Percentiles rank a stretch among this genome's conserved stretches.
Evolutionary conservation across 2,113 vertebrate species (phyloP).

Genomic region (Herpetotheres cachinnans): DNA sequence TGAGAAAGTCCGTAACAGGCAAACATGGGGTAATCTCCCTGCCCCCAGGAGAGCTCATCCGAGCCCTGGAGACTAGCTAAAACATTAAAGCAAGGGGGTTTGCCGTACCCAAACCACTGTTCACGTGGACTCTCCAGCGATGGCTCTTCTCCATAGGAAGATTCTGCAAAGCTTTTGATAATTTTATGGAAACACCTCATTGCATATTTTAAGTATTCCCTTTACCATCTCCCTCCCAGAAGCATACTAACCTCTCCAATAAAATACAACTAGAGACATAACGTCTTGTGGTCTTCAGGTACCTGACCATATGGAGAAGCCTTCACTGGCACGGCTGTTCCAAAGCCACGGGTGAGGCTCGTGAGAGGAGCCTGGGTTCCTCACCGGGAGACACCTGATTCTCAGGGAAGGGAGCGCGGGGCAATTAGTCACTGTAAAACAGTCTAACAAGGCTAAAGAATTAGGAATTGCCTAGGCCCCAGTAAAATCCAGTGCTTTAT

Average conservation of each 20-base stretch:
- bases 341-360: not conserved
- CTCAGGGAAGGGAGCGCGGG: not conserved
- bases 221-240: not conserved
- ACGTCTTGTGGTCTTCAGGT: not conserved
- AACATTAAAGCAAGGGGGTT: not conserved
- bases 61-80: not conserved
- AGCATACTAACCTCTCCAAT: not conserved
- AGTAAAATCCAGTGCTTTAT: not conserved
- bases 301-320: not conserved
- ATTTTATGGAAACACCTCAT: not conserved
- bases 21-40: not conserved
- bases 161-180: not conserved
- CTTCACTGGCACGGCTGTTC: not conserved
- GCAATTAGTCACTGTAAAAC: constrained; percentile 2
- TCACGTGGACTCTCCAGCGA: not conserved
- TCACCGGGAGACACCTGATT: not conserved
- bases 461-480: not conserved
- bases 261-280: not conserved
- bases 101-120: not conserved
- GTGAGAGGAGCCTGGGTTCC: accelerated
- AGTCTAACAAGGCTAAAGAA: not conserved
- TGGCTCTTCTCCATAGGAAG: not conserved
- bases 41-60: not conserved
- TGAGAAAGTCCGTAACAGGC: not conserved
- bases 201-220: not conserved